A percentile compares a stretch with the other conserved stretches of the same genome.
Conservation (phyloP, 2,113 vertebrate species). For the Phyllopteryx taeniolatus region DNA sequence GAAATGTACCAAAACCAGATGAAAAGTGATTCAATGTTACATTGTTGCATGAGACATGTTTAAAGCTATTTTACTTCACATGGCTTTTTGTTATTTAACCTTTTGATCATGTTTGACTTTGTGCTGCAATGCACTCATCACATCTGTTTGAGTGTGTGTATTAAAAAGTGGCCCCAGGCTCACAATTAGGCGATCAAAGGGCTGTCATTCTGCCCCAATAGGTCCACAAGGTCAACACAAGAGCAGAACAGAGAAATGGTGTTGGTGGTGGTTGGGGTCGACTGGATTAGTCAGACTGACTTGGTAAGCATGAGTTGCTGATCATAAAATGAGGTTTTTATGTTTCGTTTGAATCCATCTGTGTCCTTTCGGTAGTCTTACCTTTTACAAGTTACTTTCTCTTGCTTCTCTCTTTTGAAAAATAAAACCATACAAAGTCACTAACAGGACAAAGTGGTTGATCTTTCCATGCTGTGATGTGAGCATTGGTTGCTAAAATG, state of each 20-base stretch:
- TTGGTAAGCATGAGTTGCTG: conserved; percentile 13
- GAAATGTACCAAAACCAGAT: not conserved
- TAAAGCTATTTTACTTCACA: not conserved
- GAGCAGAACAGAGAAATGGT: conserved; percentile 22
- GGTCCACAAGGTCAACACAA: conserved; percentile 67
- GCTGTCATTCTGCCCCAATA: conserved; percentile 67
- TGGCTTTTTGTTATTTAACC: not conserved
- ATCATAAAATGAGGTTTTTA: not conserved
- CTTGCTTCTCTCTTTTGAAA: too few relatives aligned
- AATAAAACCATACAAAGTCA: not conserved
- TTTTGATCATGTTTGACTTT: conserved; percentile 21
- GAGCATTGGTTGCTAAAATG: not conserved
- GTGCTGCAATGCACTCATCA: conserved; percentile 17
- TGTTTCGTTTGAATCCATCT: not conserved
- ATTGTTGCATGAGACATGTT: not conserved
- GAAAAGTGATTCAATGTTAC: not conserved
- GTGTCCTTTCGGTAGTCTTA: not conserved
- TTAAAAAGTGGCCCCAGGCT: conserved; percentile 64
- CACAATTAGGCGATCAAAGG: conserved; percentile 65
- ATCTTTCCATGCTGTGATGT: not conserved
- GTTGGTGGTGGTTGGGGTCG: not conserved
- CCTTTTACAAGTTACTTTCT: not conserved
- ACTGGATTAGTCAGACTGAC: conserved; percentile 11
- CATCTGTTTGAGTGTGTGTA: conserved; percentile 47
- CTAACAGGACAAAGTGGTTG: not conserved